Evolutionary conservation across 2,797 vertebrate genomes (phyloP).

Genomic region (Nannoperca australis): DNA sequence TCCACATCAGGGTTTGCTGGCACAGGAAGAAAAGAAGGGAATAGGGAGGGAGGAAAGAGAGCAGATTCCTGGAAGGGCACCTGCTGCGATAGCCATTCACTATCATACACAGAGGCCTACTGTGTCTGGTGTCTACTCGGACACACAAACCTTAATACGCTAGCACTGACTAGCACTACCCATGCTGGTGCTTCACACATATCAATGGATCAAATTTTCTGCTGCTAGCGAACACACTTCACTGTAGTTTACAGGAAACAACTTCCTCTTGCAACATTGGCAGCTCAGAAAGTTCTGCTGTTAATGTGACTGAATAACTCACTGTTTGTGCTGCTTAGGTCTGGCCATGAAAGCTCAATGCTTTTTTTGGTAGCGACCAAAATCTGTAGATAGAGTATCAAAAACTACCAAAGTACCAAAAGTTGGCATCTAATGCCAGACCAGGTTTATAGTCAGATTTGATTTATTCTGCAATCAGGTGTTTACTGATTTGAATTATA

Average conservation of each 20-base stretch:
- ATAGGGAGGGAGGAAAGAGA: conserved; percentile 42
- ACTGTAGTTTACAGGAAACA: conserved; percentile 5
- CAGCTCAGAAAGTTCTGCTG: neutral
- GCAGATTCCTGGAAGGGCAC: conserved; percentile 79
- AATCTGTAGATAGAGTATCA: neutral
- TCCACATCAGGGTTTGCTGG: conserved; percentile 62
- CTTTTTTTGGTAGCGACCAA: neutral
- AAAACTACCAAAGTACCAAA: neutral
- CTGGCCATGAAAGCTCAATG: neutral
- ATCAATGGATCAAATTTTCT: neutral
- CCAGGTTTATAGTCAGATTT: neutral
- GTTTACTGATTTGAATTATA: neutral
- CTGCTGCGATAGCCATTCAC: conserved; percentile 64
- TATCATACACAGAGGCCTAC: conserved; percentile 57
- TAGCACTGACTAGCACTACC: too few relatives aligned
- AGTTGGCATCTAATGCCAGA: neutral
- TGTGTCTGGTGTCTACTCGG: conserved; percentile 46
- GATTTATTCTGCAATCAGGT: neutral
- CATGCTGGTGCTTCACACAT: neutral
- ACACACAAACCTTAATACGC: conserved; percentile 17
- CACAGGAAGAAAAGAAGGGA: conserved; percentile 65
- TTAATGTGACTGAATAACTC: neutral
- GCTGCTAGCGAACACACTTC: neutral
- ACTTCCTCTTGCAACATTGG: neutral
- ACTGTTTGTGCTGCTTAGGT: neutral